These are phyloP conservation scores for Iphiclides podalirius DNA, from an alignment of 2,888 invertebrate species.

Conservation along the genomic window DNA sequence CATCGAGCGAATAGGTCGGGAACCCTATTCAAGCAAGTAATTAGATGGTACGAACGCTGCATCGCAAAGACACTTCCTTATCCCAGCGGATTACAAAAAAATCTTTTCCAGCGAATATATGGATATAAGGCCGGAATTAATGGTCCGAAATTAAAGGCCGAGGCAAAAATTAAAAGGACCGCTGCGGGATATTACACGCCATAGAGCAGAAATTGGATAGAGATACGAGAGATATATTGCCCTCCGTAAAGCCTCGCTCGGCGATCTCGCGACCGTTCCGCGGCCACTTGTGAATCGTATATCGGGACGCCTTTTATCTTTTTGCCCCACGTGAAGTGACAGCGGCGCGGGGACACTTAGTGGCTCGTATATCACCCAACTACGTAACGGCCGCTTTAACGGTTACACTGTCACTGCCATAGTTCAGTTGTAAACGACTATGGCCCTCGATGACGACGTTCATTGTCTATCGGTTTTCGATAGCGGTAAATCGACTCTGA, in stretches of 20 bases:
- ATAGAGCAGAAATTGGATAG: constrained; percentile 76
- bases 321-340: constrained; percentile 73
- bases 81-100: constrained; percentile 23
- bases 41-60: constrained; percentile 12
- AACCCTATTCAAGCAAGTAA: constrained; percentile 11
- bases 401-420: constrained; percentile 70
- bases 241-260: constrained; percentile 66
- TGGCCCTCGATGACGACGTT: constrained; percentile 32
- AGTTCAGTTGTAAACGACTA: constrained; percentile 51
- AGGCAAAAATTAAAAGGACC: constrained; percentile 67
- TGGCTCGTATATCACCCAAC: constrained; percentile 75
- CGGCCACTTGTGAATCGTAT: constrained; percentile 76
- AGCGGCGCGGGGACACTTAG: constrained; percentile 75
- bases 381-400: constrained; percentile 71
- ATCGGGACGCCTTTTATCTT: constrained; percentile 77
- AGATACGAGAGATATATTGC: constrained; percentile 75
- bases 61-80: constrained; percentile 16
- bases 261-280: constrained; percentile 76
- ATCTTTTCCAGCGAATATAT: constrained; percentile 29
- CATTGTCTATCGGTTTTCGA: constrained; percentile 34
- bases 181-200: constrained; percentile 68
- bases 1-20: background rate
- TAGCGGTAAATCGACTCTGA: constrained; percentile 1
- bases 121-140: constrained; percentile 52
- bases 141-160: constrained; percentile 54